A percentile compares a stretch with the other conserved stretches of the same genome.
Conservation (phyloP, 2,113 vertebrate genomes). For the Notiomystis cincta region DNA sequence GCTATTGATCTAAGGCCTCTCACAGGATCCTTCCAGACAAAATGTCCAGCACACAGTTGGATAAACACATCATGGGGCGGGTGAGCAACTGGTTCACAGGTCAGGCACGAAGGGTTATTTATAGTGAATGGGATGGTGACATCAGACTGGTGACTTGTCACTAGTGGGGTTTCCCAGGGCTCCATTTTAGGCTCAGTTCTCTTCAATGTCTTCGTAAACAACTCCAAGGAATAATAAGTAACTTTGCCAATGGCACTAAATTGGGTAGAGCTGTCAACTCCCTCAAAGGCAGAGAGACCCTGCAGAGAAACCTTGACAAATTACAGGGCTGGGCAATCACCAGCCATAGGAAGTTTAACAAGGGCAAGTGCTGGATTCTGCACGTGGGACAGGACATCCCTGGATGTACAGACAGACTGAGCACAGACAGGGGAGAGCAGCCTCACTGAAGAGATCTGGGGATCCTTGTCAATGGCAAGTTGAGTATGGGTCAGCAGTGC, state of each 20-base stretch:
- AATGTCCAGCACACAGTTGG: neutral
- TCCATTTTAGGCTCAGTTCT: neutral
- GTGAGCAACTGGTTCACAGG: neutral
- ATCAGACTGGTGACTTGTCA: neutral
- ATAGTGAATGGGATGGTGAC: neutral
- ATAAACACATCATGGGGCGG: neutral
- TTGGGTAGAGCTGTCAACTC: neutral
- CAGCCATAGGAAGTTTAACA: neutral
- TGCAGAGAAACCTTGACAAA: neutral
- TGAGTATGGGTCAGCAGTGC: neutral
- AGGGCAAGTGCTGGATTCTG: neutral
- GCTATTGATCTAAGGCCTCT: neutral
- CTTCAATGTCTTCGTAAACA: rapidly evolving
- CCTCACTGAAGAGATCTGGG: neutral
- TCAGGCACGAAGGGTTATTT: neutral
- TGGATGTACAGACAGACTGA: neutral
- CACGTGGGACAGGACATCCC: neutral
- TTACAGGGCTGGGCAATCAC: neutral
- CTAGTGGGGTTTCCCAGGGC: neutral
- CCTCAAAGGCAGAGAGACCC: neutral
- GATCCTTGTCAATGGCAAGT: neutral
- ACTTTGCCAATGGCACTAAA: neutral
- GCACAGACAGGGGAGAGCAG: neutral
- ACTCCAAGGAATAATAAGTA: neutral
- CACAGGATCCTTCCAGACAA: neutral